Conservation (phyloP, 2,888 invertebrate species). For the Leucoptera coffeella region DNA sequence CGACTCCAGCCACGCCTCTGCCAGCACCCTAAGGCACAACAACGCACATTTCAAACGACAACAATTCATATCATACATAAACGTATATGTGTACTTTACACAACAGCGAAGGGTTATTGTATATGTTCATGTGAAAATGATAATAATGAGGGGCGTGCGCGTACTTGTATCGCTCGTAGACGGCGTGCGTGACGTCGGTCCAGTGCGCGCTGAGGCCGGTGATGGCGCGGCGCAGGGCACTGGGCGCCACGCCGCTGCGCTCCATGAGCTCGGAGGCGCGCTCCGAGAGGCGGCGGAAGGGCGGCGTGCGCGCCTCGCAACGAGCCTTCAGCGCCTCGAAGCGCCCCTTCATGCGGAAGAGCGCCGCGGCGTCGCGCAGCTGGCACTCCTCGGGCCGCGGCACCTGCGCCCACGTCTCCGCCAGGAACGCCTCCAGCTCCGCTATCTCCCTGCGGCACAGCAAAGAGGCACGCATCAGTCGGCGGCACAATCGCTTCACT, state of each 20-base stretch:
- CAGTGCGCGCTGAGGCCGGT: constrained; percentile 67
- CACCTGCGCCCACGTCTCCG: constrained; percentile 54
- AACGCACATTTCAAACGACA: no score
- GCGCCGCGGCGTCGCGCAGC: constrained; percentile 60
- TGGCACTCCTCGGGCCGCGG: constrained; percentile 50
- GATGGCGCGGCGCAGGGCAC: constrained; percentile 58
- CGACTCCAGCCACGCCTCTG: constrained; percentile 70
- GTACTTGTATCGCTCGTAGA: constrained; percentile 61
- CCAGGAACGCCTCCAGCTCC: constrained; percentile 55
- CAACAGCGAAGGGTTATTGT: no score
- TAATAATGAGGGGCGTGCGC: no score
- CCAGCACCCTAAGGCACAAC: constrained; percentile 52
- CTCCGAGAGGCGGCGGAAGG: constrained; percentile 53
- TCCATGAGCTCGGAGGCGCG: constrained; percentile 59
- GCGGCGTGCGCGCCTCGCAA: constrained; percentile 61
- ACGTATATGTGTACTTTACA: no score
- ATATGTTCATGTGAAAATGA: no score
- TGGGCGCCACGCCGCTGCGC: constrained; percentile 46
- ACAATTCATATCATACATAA: no score
- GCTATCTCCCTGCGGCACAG: constrained; percentile 14
- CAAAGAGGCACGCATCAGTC: no score
- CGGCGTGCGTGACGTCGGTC: constrained; percentile 62
- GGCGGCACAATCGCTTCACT: no score
- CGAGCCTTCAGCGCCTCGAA: constrained; percentile 67
- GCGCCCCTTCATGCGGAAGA: constrained; percentile 65